Evolutionary conservation across 2,888 invertebrate species (phyloP), one percentile per base, ranked within the genome.

Genomic region (Tillus elongatus): DNA sequence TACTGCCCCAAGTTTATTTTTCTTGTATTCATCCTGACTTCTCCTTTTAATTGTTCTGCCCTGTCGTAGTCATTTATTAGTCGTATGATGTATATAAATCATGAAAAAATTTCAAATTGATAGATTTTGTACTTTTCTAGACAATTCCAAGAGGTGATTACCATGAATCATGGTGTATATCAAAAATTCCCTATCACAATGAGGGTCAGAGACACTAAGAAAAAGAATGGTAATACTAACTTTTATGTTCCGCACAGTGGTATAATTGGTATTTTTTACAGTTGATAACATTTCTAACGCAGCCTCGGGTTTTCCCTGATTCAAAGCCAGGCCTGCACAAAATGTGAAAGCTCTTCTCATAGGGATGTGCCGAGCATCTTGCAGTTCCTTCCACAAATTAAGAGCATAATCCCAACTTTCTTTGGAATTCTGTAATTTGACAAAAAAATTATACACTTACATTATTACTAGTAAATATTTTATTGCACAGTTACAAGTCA

Each of bases 201-300:
- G n/a, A n/a, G n/a, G n/a, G n/a, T n/a, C n/a, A n/a, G n/a, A n/a
- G n/a, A n/a, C n/a, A n/a, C n/a, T n/a, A 19, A 19, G 6, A 11
- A 29, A 8, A 29, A 29, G 11, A 29, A 29, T 8, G 11, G 4
- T 19, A n/a, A 6, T 16, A 39, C 30, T 43, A 51, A 80, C 75
- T 68, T 77, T 82, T 6, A 85, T 62, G 68, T 81, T 82, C 49
- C 82, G 72, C 6, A 81, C 57, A 3, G 79, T 79, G 3, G 82
- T 74, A 53, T 83, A 82, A 49, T 74, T 73, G 36, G 70, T 70
- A 44, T 71, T 74, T 47, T 64, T 58, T 2, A 64, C 64, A 2
- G 65, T 56, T 3, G 73, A 64, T 34, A 81, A 53, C 31, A 83
- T 69, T 66, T 87, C 85, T 15, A 85, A 45, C 0, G 82, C 79